phyloP scores from a whole-genome alignment of 2,888 invertebrate species.

The Augochlorella aurata region DNA sequence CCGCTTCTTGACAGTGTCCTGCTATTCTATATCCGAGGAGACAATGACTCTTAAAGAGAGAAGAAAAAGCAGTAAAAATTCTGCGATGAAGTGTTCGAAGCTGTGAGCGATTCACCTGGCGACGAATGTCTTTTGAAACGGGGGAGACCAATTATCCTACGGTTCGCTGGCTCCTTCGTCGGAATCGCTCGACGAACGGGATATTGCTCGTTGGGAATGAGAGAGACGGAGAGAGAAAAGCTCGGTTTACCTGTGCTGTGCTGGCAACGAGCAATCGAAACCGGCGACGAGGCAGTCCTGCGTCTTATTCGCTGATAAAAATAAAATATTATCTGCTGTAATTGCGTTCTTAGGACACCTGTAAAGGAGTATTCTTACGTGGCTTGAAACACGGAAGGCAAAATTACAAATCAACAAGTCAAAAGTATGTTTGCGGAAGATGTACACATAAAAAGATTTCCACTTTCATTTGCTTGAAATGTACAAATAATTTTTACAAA shows the following conservation, averaged over 20 bases:
- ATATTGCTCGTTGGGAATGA: background rate
- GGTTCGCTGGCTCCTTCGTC: background rate
- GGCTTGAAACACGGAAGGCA: too few species aligned
- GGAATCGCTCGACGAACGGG: background rate
- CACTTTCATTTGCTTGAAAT: too few species aligned
- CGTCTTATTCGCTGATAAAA: background rate
- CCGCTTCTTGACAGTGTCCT: constrained; percentile 9
- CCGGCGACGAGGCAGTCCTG: background rate
- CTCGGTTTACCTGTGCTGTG: background rate
- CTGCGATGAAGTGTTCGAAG: background rate
- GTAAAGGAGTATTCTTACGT: background rate
- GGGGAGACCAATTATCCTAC: constrained; percentile 4
- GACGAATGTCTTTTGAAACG: constrained; percentile 1
- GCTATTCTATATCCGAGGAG: background rate
- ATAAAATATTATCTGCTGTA: background rate
- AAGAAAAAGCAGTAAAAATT: background rate
- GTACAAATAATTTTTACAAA: too few species aligned
- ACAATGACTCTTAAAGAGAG: background rate
- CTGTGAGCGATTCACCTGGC: background rate
- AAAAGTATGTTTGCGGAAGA: too few species aligned
- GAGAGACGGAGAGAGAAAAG: background rate
- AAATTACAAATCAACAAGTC: too few species aligned
- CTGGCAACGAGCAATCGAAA: background rate
- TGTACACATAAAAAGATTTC: too few species aligned
- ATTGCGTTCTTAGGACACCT: background rate